Conservation (phyloP, 2,888 invertebrate genomes). For the Thalpophila matura region DNA sequence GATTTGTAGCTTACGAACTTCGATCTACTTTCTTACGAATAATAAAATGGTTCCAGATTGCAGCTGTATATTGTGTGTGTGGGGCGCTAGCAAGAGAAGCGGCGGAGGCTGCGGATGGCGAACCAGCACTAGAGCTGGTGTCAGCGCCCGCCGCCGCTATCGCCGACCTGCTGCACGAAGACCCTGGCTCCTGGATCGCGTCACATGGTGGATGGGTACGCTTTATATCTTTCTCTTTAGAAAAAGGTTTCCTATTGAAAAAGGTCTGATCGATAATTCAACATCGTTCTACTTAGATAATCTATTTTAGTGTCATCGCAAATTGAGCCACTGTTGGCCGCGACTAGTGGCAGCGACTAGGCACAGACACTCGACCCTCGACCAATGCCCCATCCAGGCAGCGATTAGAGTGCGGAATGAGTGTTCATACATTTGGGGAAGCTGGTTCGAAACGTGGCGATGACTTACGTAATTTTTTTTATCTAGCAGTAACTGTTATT, state of each 20-base stretch:
- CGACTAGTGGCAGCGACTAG: neutral
- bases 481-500: no score
- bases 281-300: slow-evolving; percentile 17
- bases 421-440: no score
- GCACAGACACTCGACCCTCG: neutral
- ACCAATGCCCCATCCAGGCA: no score
- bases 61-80: slow-evolving; percentile 95
- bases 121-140: slow-evolving; percentile 90
- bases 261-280: slow-evolving; percentile 11
- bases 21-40: no score
- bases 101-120: slow-evolving; percentile 90
- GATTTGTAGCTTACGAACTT: no score
- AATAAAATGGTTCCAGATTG: slow-evolving; percentile 79
- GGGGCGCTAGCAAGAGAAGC: slow-evolving; percentile 96
- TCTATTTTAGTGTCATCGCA: slow-evolving; percentile 27
- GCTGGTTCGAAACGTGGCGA: no score
- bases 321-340: slow-evolving; percentile 9
- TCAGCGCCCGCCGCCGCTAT: slow-evolving; percentile 93
- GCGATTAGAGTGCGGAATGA: no score
- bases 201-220: slow-evolving; percentile 96
- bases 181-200: slow-evolving; percentile 95
- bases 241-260: neutral
- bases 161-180: slow-evolving; percentile 94
- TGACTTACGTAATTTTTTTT: no score
- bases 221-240: neutral